These are phyloP conservation scores for Zosterops japonicus DNA, from an alignment of 2,113 vertebrate genomes.

Conservation along the genomic window DNA sequence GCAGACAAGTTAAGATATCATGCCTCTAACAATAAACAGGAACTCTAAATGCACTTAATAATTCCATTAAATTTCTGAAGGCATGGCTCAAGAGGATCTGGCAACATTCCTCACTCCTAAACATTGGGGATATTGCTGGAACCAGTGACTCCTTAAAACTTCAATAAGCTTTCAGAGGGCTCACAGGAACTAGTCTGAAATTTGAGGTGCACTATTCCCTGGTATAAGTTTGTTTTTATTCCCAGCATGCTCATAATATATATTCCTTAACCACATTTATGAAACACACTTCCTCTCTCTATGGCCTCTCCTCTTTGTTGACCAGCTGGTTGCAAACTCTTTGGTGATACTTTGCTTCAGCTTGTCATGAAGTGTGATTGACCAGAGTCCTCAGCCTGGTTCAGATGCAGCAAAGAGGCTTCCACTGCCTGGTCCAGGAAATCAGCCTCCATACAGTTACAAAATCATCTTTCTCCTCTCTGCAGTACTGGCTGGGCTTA, in stretches of 20 bases:
- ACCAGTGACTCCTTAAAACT: not conserved
- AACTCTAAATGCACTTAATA: not conserved
- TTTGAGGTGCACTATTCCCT: not conserved
- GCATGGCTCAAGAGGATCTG: not conserved
- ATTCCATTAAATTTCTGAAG: not conserved
- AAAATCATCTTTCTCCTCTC: not conserved
- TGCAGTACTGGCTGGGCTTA: not conserved
- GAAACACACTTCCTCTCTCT: slow-evolving; percentile 3
- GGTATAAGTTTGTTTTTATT: slow-evolving; percentile 14
- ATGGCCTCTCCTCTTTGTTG: not conserved
- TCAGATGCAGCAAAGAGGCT: not conserved
- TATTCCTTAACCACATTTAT: not conserved
- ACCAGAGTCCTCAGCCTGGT: not conserved
- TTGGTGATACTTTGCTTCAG: slow-evolving; percentile 1
- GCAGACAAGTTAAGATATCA: not conserved
- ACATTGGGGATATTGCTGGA: not conserved
- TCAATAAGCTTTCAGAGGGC: not conserved
- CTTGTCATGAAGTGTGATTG: not conserved
- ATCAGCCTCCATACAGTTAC: not conserved
- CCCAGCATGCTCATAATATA: not conserved
- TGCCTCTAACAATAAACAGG: not conserved
- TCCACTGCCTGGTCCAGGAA: not conserved
- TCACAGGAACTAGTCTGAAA: slow-evolving; percentile 42
- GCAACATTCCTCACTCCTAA: not conserved
- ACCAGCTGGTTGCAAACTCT: slow-evolving; percentile 8